Conservation (phyloP, 1,140 invertebrate species). For the Amyelois transitella region DNA sequence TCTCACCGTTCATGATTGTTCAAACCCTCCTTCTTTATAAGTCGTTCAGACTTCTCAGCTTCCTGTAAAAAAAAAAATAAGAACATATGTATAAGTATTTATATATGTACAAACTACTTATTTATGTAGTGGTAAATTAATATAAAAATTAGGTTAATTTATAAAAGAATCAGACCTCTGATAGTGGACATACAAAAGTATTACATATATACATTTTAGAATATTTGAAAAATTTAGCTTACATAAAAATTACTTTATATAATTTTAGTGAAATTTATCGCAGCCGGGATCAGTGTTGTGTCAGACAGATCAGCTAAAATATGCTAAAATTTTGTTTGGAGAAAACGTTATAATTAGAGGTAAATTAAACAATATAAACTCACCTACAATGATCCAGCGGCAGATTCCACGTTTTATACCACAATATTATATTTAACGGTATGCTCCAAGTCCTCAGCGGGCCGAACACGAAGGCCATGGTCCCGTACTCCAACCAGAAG, state of each 20-base stretch:
- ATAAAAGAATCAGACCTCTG: no score
- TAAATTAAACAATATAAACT: conserved; percentile 1
- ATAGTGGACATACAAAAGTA: no score
- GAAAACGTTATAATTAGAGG: conserved; percentile 6
- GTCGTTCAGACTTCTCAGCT: conserved; percentile 35
- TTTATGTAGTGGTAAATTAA: no score
- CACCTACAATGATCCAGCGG: conserved; percentile 63
- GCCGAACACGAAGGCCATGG: conserved; percentile 83
- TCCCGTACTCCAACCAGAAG: conserved; percentile 89
- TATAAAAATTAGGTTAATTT: background rate
- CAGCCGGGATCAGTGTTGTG: no score
- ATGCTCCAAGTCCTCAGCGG: conserved; percentile 88
- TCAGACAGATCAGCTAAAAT: no score
- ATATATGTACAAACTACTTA: no score
- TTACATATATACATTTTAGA: no score
- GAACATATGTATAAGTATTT: no score
- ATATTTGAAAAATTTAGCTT: no score
- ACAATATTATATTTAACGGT: conserved; percentile 79
- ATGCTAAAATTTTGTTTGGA: no score
- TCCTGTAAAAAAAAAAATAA: conserved; percentile 19
- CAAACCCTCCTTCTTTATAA: conserved; percentile 8
- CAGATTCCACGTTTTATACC: conserved; percentile 73
- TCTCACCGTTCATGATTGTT: conserved; percentile 1
- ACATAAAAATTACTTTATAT: no score
- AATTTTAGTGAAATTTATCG: no score